These are phyloP conservation scores for Arnoldichthys spilopterus DNA, from an alignment of 2,797 vertebrate species.

Conservation along the genomic window DNA sequence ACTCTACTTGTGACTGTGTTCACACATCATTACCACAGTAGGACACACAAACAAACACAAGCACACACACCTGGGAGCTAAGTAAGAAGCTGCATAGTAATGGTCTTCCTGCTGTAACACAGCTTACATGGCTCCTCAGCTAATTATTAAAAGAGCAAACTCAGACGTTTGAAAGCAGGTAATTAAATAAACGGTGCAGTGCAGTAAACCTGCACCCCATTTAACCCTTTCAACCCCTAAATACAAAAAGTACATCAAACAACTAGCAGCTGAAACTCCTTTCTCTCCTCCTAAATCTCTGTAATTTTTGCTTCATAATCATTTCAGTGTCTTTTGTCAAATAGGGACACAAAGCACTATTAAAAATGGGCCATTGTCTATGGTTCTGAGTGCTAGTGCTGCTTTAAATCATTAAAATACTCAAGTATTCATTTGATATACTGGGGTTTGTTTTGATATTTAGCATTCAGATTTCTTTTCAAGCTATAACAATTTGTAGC, in stretches of 20 bases:
- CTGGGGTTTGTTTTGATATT: too few relatives aligned
- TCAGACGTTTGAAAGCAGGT: neutral
- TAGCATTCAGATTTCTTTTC: too few relatives aligned
- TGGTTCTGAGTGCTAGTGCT: too few relatives aligned
- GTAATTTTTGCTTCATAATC: too few relatives aligned
- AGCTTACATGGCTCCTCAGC: neutral
- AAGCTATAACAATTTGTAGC: too few relatives aligned
- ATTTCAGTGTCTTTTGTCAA: too few relatives aligned
- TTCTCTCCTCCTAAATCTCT: too few relatives aligned
- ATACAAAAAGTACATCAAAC: neutral
- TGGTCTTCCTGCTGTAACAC: neutral
- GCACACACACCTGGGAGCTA: neutral
- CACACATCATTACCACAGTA: constrained; percentile 20
- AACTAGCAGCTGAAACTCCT: too few relatives aligned
- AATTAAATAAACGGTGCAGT: neutral
- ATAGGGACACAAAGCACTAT: too few relatives aligned
- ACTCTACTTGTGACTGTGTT: neutral
- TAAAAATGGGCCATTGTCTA: too few relatives aligned
- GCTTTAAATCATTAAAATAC: too few relatives aligned
- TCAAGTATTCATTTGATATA: too few relatives aligned
- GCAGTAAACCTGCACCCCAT: neutral
- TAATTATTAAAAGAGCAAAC: neutral
- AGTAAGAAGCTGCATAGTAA: neutral
- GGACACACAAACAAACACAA: constrained; percentile 21
- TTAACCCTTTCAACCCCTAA: neutral